Base-by-base conservation (phyloP, 1,140 invertebrate genomes). In the Mycetomoellerius zeteki region DNA sequence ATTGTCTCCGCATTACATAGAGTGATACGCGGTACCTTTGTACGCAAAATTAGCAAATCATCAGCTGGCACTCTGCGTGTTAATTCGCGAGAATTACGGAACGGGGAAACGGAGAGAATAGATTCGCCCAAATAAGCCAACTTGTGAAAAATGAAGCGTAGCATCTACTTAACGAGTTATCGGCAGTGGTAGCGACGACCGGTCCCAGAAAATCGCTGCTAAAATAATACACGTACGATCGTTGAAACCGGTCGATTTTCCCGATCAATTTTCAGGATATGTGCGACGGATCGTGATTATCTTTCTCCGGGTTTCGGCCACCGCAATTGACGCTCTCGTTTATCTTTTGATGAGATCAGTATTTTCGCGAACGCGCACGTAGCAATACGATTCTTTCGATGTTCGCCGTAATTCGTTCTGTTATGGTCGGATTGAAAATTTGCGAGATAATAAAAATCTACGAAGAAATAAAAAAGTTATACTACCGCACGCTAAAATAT, bases 121-220 rank as follows among this genome's bases (percentile, higher is more conserved):
- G 65, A 67, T 82, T 24, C 64, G 30, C 47, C 30, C 24, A 30
- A 47, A 58, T 47, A 24, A 43, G 67, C 52, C 67, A 58, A 62
- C 47, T 69, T 80, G 64, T 52, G 65, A 69, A 73, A 52, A 82
- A 71, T 65, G 30, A 65, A 72, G 67, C 67, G 21, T 47, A 24
- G 33, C 65, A 65, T 4, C 33, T 72, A 56, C 5, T 10, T 71
- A 81, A 71, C 52, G 24, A 72, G 50, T 33, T 82, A 72, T 82
- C 80, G 80, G 80, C 80, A 82, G 80, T 82, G 80, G 24, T 82
- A 60, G 52, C 37, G 43, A 52, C 47, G 76, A 78, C 67, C 67
- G 65, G 37, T 73, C 80, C 43, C 67, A 52, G 24, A 27, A 24
- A 69, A 80, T 69, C 47, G 27, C 3, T 58, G 14, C 14, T 14